Evolutionary conservation across 2,113 vertebrate species (phyloP), one percentile per base, ranked within the genome.

Genomic region (Serilophus lunatus): DNA sequence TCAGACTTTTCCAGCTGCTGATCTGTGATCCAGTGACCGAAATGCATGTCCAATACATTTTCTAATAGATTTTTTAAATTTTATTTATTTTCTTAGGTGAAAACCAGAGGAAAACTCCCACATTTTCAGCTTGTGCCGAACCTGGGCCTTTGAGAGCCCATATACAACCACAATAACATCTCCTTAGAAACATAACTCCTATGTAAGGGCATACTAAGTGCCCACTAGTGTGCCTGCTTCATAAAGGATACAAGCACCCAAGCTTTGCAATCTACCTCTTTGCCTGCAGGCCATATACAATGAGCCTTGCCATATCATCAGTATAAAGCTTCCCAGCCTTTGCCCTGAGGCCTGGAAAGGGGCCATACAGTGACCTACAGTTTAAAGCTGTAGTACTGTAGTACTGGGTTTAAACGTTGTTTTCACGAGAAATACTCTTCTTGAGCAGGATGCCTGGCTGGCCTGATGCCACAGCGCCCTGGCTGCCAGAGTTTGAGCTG

Each of bases 281-380:
- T 54, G 35, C 50, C 74, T 74, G 45, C 33, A 63, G 33, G 25
- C 68, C 10, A 26, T 31, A 3, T 7, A 36, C 24, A 13, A 13
- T 0, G 0, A 61, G 13, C 35, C 10, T 11, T n/a, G 31, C 28
- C 15, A 2, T n/a, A 10, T 65, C 36, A 57, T 5, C 7, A 3
- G 1, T 7, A 40, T 6, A 13, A 69, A 42, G 20, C 9, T 81
- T 17, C 36, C 18, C 64, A 71, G 31, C 35, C 63, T 75, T 31
- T 56, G 31, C 17, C 10, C n/a, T 36, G 54, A 56, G 26, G 33
- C 23, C 57, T 68, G 49, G 44, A 22, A 60, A 53, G 66, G 19
- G 50, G 23, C 68, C 40, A 33, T 25, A 36, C 50, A 53, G 15
- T 13, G 26, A 70, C 17, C 15, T 42, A 5, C 18, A 68, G 61